Percentiles rank a stretch among this genome's conserved stretches.
phyloP scores from a whole-genome alignment of 2,888 invertebrate genomes.

The Lasioglossum pauxillum region DNA sequence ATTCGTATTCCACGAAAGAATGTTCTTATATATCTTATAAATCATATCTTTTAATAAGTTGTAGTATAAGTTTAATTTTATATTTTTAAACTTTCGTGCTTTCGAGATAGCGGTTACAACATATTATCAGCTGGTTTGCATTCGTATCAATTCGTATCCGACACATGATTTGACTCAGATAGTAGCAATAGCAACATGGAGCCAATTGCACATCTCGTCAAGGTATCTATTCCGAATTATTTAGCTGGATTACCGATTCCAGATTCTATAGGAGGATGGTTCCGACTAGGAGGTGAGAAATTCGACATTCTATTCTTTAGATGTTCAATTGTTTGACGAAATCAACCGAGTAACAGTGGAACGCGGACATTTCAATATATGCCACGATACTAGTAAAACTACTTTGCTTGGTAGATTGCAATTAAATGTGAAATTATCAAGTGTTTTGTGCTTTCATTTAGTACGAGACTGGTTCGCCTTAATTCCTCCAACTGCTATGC shows the following conservation, averaged over 20 bases:
- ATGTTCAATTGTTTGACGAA: slow-evolving; percentile 5
- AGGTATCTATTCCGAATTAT: slow-evolving; percentile 93
- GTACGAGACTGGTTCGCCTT: slow-evolving; percentile 93
- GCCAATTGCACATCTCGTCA: slow-evolving; percentile 90
- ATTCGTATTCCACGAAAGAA: neutral
- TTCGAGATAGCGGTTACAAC: neutral
- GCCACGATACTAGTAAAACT: slow-evolving; percentile 30
- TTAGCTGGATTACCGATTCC: slow-evolving; percentile 93
- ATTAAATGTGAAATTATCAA: neutral
- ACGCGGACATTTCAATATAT: slow-evolving; percentile 17
- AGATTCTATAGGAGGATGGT: slow-evolving; percentile 93
- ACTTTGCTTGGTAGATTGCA: slow-evolving; percentile 1
- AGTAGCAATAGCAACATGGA: slow-evolving; percentile 87
- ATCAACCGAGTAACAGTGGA: slow-evolving; percentile 3
- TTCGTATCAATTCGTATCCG: slow-evolving; percentile 31
- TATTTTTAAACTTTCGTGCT: neutral
- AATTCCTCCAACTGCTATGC: slow-evolving; percentile 91
- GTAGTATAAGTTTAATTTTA: neutral
- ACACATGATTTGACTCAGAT: slow-evolving; percentile 58
- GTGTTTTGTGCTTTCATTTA: slow-evolving; percentile 80
- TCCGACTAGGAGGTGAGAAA: slow-evolving; percentile 90
- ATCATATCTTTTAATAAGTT: neutral
- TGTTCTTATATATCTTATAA: neutral
- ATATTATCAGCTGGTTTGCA: neutral
- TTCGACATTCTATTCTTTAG: slow-evolving; percentile 8